Evolutionary conservation across 2,888 invertebrate genomes (phyloP), one percentile per base, ranked within the genome.

Genomic region (Trimorus sp.): DNA sequence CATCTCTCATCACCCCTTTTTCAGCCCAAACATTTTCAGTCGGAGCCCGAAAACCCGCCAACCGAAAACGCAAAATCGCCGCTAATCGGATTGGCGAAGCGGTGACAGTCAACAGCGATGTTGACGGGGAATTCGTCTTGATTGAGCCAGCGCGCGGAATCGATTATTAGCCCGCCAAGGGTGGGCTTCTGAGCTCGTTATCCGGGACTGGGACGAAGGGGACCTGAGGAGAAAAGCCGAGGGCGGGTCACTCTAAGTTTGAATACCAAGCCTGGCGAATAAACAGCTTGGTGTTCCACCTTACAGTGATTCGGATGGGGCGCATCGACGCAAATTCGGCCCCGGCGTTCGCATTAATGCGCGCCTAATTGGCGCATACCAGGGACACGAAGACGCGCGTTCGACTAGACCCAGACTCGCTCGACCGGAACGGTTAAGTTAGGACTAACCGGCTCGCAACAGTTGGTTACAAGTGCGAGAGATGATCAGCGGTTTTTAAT

Each of bases 221-320:
- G 42, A 48, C 59, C 75, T 65, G 78, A 82, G 82, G 82, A 58
- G 54, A 74, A 81, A 81, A 85, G 84, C 89, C 90, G 85, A 92
- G 92, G 93, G 93, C 94, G 94, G 94, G 92, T 93, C 96, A 96
- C 97, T 97, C 96, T 97, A 97, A 97, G 96, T 95, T 95, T 95
- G 96, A 95, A 96, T 96, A 95, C 96, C 96, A 97, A 96, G 96
- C 97, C 95, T 94, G 93, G 93, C 92, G 92, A 92, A 92, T 88
- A 88, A 93, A 92, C 93, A 94, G 97, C 95, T 97, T 97, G 97
- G 97, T 97, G 97, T 97, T 97, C 97, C 96, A 97, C 97, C 97
- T 97, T 97, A 97, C 97, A 97, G 97, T 97, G 97, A 96, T 94
- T 93, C 94, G 95, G 94, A 94, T 93, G 91, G 91, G 92, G 89